These are phyloP conservation scores for Turritopsis dohrnii DNA, from an alignment of 30 jellyfish, hydroid and myxozoan genomes.

Conservation along the genomic window DNA sequence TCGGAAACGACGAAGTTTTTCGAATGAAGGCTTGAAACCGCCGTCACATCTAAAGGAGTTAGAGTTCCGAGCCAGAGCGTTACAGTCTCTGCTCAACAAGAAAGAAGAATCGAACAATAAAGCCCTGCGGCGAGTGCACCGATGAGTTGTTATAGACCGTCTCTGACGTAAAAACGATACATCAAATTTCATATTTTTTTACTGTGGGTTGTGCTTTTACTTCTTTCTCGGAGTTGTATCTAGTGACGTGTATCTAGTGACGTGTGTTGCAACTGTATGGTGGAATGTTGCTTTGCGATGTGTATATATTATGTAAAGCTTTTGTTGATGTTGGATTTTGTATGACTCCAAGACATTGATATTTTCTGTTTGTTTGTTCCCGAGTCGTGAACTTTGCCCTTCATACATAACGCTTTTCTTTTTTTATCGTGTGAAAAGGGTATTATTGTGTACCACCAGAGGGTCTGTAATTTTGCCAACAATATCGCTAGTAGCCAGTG, in stretches of 20 bases:
- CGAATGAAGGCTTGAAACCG: conserved; percentile 15
- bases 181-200: not conserved
- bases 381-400: too few species aligned
- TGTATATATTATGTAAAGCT: not conserved
- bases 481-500: too few species aligned
- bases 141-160: not conserved
- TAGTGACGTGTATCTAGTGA: too few species aligned
- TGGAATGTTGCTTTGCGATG: too few species aligned
- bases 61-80: conserved; percentile 80
- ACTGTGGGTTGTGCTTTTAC: not conserved
- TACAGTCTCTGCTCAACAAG: conserved; percentile 61
- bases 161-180: not conserved
- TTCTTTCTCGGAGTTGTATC: too few species aligned
- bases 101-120: conserved; percentile 40
- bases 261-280: too few species aligned
- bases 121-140: conserved; percentile 9
- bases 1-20: conserved; percentile 25
- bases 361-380: not conserved
- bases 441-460: too few species aligned
- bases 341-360: not conserved
- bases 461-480: too few species aligned
- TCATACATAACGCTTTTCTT: too few species aligned
- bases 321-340: not conserved
- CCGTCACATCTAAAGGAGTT: conserved; percentile 24
- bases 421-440: too few species aligned